These are phyloP conservation scores for Lepidochrysops patricia DNA, from an alignment of 2,888 invertebrate species.

Conservation along the genomic window DNA sequence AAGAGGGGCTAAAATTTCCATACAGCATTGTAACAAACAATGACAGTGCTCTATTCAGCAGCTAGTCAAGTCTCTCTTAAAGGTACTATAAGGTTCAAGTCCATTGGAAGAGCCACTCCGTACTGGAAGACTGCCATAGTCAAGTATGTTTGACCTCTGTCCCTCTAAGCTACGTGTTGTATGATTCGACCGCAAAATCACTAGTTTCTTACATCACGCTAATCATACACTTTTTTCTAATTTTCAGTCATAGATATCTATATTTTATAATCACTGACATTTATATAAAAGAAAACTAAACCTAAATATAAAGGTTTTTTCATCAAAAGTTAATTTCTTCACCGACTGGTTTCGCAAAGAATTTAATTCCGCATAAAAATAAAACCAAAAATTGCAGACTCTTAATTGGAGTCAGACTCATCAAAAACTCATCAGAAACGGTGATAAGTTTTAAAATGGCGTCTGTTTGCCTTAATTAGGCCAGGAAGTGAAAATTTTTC, in stretches of 20 bases:
- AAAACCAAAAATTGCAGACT: not conserved
- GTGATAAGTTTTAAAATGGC: not conserved
- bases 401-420: not conserved
- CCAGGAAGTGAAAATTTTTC: slow-evolving; percentile 3
- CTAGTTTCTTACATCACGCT: not conserved
- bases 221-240: no score
- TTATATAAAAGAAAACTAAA: no score
- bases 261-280: no score
- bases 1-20: not conserved
- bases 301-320: no score
- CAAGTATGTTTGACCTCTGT: not conserved
- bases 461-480: not conserved
- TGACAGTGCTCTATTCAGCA: not conserved
- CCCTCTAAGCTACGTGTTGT: not conserved
- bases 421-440: not conserved
- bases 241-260: no score
- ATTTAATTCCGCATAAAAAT: not conserved
- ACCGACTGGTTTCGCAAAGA: not conserved
- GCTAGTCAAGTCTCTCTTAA: not conserved
- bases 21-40: not conserved
- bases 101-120: not conserved
- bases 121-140: not conserved
- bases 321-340: not conserved
- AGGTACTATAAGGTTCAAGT: not conserved
- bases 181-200: not conserved